Base-by-base conservation (phyloP, 2,888 invertebrate species). In the Corbicula japonica region DNA sequence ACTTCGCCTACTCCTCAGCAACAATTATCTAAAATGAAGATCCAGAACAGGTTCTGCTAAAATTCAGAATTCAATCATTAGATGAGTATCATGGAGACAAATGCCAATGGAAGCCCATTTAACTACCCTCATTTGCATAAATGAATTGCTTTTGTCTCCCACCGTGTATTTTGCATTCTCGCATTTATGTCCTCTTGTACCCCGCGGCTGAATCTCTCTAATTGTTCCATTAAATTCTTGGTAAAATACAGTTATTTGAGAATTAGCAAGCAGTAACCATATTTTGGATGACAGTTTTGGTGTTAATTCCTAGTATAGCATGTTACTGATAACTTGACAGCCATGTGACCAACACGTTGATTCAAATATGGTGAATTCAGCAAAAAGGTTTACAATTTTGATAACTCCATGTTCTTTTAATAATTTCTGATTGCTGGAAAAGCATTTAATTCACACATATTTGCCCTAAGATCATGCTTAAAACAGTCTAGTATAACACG, bases 111-210 rank as follows among this genome's bases (percentile, higher is more conserved):
- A 50, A 48, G 50, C 48, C 23, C 48, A 32, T 48, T 32, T 38
- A 61, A 71, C 38, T 35, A 41, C 46, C 35, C 26, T 23, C 32
- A 76, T 76, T 70, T 76, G 65, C 76, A 76, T 76, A 76, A 76
- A 76, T 69, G 62, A 76, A 76, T 76, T 76, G 76, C 76, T 70
- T 73, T 70, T 61, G 62, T 76, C 56, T 76, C 58, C 60, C n/a
- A 46, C 70, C 48, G 34, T 35, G 48, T 32, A 28, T 30, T 54
- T 54, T 18, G 30, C n/a, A 28, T 54, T 15, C 30, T 54, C 54
- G 28, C 32, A 32, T 54, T 54, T 54, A 54, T 23, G 12, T 54
- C 54, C n/a, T 30, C 1, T 32, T 48, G 38, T 50, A 48, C 70
- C 76, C 70, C 30, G 3, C 63, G 76, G 76, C 70, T 54, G 46